Percentiles rank a stretch among this genome's conserved stretches.
Conservation (phyloP, 2,797 vertebrate genomes). For the Rhincodon typus region DNA sequence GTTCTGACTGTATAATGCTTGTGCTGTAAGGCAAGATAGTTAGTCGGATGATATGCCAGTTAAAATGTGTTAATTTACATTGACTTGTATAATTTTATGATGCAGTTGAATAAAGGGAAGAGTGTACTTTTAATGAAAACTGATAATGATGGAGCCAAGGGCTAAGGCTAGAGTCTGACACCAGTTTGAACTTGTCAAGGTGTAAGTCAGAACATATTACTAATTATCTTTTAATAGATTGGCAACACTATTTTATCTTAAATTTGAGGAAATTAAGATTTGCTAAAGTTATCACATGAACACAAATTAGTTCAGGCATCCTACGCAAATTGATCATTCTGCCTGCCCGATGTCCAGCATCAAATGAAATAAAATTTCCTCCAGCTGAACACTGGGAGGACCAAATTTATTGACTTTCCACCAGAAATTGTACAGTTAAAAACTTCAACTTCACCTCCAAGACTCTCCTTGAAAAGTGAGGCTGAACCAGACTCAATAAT, state of each 20-base stretch:
- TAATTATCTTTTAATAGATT: constrained; percentile 25
- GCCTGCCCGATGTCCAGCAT: background rate
- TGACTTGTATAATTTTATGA: background rate
- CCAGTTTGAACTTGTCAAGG: background rate
- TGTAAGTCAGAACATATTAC: background rate
- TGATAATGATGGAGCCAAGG: background rate
- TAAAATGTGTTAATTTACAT: background rate
- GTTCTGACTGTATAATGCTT: background rate
- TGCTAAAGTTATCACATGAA: background rate
- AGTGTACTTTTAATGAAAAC: background rate
- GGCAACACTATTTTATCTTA: background rate
- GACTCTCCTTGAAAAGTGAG: no score
- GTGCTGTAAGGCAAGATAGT: background rate
- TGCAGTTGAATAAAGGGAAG: background rate
- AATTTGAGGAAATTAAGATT: background rate
- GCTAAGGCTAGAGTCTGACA: background rate
- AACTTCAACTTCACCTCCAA: background rate
- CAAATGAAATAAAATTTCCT: background rate
- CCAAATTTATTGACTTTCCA: background rate
- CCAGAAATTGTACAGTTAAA: background rate
- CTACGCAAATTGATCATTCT: background rate
- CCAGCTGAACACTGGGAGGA: background rate
- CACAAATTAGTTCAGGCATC: background rate
- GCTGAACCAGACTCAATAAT: background rate
- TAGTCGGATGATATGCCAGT: background rate